Evolutionary conservation across 2,888 invertebrate genomes (phyloP).

Genomic region (Drosophila dives): DNA sequence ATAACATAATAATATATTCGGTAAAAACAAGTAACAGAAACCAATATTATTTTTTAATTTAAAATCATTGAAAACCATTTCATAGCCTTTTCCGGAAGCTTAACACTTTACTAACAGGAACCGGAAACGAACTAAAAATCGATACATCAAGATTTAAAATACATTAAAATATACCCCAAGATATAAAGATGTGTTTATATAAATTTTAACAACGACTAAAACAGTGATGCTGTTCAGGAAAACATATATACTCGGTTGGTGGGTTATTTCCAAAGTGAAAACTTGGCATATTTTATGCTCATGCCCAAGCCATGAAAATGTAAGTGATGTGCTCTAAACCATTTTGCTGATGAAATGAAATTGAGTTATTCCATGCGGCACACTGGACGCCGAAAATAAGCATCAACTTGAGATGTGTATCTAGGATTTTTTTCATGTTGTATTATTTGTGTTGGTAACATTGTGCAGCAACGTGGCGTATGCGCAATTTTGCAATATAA

Average conservation of each 20-base stretch:
- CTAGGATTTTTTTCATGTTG: conserved; percentile 11
- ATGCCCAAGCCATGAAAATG: conserved; percentile 67
- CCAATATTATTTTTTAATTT: not conserved
- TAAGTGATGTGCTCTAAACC: conserved; percentile 77
- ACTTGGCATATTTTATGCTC: conserved; percentile 70
- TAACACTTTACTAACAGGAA: not conserved
- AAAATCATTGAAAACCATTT: not conserved
- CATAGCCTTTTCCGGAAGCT: too few species aligned
- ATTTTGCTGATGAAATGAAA: conserved; percentile 76
- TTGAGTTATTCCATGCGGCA: conserved; percentile 68
- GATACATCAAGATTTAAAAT: not conserved
- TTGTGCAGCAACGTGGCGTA: conserved; percentile 64
- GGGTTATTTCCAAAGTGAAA: conserved; percentile 25
- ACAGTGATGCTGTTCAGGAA: not conserved
- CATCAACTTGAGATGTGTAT: conserved; percentile 4
- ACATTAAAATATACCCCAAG: not conserved
- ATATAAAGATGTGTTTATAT: not conserved
- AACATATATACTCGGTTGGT: not conserved
- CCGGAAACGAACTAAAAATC: not conserved
- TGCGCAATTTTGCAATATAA: conserved; percentile 74
- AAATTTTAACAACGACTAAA: not conserved
- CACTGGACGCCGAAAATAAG: conserved; percentile 16
- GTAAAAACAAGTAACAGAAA: not conserved
- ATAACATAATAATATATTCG: too few species aligned
- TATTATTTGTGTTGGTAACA: conserved; percentile 19